Percentiles rank a stretch among this genome's conserved stretches.
phyloP scores from a whole-genome alignment of 2,113 vertebrate genomes.

The Bos javanicus region DNA sequence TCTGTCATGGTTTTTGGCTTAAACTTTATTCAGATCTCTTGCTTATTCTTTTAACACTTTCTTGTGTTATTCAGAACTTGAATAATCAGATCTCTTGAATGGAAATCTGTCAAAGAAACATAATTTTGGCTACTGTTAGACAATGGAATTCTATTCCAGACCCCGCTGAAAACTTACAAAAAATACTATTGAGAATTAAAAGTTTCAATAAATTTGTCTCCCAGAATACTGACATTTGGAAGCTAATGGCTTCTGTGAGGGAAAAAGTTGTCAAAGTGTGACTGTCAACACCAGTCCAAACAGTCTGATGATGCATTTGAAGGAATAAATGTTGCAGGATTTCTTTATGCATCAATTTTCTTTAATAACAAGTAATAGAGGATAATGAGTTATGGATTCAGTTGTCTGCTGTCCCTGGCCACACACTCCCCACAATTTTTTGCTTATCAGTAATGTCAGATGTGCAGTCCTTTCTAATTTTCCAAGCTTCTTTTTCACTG shows the following conservation, averaged over 20 bases:
- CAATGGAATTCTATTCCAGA: background rate
- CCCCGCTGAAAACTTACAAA: background rate
- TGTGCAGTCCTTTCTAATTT: background rate
- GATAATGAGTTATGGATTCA: background rate
- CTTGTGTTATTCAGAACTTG: background rate
- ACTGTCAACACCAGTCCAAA: background rate
- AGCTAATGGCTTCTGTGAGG: background rate
- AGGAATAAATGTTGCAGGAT: background rate
- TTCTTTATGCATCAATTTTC: background rate
- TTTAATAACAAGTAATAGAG: background rate
- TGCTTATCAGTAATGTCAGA: background rate
- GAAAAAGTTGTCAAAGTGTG: background rate
- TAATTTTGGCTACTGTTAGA: background rate
- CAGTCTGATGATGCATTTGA: background rate
- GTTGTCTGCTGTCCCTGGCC: background rate
- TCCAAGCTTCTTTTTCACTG: background rate
- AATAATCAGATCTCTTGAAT: background rate
- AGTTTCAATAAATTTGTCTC: background rate
- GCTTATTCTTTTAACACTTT: background rate
- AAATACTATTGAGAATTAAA: background rate
- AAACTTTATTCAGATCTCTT: background rate
- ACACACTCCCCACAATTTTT: background rate
- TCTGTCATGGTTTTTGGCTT: background rate
- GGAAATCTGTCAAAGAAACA: background rate
- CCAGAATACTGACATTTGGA: background rate